Evolutionary conservation across 2,888 invertebrate species (phyloP).

Genomic region (Branchellion lobata): DNA sequence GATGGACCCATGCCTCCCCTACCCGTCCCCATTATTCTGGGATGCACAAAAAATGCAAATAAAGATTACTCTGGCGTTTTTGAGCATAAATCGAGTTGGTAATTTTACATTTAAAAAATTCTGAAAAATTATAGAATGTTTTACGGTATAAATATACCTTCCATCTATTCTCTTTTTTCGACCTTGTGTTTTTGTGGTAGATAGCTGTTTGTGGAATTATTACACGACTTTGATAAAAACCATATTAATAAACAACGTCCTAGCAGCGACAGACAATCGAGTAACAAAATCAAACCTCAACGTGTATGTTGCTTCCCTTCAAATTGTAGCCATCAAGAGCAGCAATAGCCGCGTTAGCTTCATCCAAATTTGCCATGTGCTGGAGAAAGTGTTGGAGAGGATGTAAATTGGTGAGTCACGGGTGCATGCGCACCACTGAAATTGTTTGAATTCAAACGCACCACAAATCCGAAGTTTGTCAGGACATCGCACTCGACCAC

Average conservation of each 20-base stretch:
- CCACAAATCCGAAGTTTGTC: conserved; percentile 94
- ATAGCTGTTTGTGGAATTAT: conserved; percentile 34
- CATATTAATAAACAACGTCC: neutral
- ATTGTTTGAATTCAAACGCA: too few relatives aligned
- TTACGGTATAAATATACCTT: neutral
- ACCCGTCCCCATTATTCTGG: conserved; percentile 4
- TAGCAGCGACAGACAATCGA: neutral
- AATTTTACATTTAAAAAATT: too few relatives aligned
- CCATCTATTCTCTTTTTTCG: conserved; percentile 39
- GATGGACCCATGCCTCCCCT: conserved; percentile 26
- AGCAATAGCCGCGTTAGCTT: conserved; percentile 34
- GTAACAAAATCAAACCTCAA: conserved; percentile 19
- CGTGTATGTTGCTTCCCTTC: conserved; percentile 37
- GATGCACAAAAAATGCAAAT: too few relatives aligned
- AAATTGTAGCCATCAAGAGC: conserved; percentile 34
- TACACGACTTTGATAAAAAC: neutral
- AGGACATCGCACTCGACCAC: conserved; percentile 97
- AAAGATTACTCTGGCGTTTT: too few relatives aligned
- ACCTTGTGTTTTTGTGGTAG: conserved; percentile 46
- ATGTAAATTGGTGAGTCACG: too few relatives aligned
- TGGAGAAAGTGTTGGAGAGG: neutral
- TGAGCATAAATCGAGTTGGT: too few relatives aligned
- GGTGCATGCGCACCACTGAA: too few relatives aligned
- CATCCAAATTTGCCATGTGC: conserved; percentile 35
- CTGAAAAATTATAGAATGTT: too few relatives aligned